Conservation (phyloP, 1,140 invertebrate genomes). For the Magallana gigas region DNA sequence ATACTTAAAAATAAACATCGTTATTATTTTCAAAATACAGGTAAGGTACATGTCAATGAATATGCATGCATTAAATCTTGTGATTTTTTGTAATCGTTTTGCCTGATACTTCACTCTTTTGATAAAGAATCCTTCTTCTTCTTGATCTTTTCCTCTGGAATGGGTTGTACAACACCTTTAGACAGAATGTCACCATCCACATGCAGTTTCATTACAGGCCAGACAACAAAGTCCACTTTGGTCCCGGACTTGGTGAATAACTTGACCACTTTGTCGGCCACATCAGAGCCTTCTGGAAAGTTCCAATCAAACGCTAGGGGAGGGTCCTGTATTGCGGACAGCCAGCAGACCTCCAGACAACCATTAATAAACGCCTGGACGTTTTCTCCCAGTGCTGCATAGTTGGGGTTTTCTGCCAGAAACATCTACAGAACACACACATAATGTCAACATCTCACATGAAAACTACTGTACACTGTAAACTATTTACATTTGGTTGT, state of each 20-base stretch:
- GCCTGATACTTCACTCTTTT: too few species aligned
- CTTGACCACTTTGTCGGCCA: conserved; percentile 15
- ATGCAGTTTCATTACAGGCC: conserved; percentile 41
- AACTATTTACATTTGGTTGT: too few species aligned
- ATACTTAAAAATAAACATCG: too few species aligned
- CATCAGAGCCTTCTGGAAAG: background rate
- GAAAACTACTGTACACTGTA: too few species aligned
- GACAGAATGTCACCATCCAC: conserved; percentile 39
- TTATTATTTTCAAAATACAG: too few species aligned
- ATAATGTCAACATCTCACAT: too few species aligned
- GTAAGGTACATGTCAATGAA: too few species aligned
- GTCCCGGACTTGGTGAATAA: conserved; percentile 43
- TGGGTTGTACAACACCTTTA: conserved; percentile 51
- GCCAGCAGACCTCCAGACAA: conserved; percentile 41
- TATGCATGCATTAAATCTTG: too few species aligned
- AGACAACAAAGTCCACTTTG: conserved; percentile 49
- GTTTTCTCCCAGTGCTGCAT: background rate
- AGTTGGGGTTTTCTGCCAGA: background rate
- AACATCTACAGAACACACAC: background rate
- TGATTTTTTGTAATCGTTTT: too few species aligned
- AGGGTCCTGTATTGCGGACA: conserved; percentile 37
- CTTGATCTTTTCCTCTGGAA: conserved; percentile 1
- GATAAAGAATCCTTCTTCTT: conserved; percentile 12
- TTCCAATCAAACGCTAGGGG: conserved; percentile 28
- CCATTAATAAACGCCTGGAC: conserved; percentile 12